phyloP scores from a whole-genome alignment of 1,140 invertebrate genomes.

The Neodiprion fabricii region DNA sequence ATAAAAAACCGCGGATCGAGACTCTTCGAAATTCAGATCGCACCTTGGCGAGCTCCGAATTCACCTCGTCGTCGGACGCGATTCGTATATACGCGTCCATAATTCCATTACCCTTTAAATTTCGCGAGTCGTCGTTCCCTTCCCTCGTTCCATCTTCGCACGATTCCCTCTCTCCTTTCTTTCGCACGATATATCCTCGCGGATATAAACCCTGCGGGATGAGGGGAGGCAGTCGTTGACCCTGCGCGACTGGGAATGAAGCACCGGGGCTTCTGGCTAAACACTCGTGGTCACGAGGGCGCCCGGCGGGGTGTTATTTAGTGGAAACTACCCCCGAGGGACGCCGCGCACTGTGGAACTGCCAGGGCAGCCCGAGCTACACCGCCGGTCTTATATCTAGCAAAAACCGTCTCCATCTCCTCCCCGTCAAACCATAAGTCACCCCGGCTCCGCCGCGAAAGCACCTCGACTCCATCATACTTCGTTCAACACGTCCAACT shows the following conservation, averaged over 20 bases:
- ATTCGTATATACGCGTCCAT: no score
- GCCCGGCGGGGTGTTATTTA: neutral
- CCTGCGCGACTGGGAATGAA: neutral
- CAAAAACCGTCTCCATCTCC: conserved; percentile 4
- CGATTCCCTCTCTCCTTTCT: no score
- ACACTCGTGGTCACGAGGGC: neutral
- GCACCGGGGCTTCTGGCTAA: neutral
- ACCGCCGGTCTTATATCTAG: neutral
- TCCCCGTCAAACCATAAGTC: neutral
- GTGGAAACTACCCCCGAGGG: conserved; percentile 1
- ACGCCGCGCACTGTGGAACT: neutral
- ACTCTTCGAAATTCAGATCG: no score
- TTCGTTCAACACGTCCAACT: neutral
- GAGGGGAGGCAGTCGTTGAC: no score
- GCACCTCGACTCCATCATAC: neutral
- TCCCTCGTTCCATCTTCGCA: no score
- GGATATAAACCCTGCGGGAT: no score
- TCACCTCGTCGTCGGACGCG: no score
- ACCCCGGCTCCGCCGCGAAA: neutral
- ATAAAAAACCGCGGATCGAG: no score
- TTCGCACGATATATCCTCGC: no score
- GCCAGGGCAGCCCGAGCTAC: neutral
- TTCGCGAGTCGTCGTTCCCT: no score
- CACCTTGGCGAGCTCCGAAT: no score
- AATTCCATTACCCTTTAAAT: no score